Base-by-base conservation (phyloP, 1,140 invertebrate genomes). In the Orussus abietinus region DNA sequence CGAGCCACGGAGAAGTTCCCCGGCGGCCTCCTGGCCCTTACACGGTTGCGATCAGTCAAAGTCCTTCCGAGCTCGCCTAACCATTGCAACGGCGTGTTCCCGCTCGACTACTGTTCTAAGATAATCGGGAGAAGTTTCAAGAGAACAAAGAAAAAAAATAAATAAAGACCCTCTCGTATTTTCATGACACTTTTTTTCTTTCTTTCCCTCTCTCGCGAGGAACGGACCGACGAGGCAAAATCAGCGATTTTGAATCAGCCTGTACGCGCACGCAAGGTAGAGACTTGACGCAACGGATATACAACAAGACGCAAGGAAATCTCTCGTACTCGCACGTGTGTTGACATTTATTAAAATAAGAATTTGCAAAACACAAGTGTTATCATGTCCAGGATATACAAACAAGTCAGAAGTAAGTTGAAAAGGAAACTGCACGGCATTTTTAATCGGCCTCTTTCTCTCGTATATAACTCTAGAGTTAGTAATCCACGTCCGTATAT, bases 401-500 rank as follows among this genome's bases (percentile, higher is more conserved):
- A 29, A 25, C 22, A 25, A 25, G 22, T 25, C 6, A 25, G n/a
- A 25, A 25, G n/a, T 25, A 25, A 25, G 22, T 7, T 7, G n/a
- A 25, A n/a, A 25, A 25, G n/a, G 22, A 25, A 25, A 25, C n/a
- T n/a, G n/a, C n/a, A n/a, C n/a, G n/a, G n/a, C 39, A 33, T 19
- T 38, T 38, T 17, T 26, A 6, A 7, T 5, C 22, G 14, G 12
- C 13, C 15, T 5, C 17, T 30, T 18, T 29, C 4, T 32, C 38
- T 21, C 14, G 3, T 43, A 49, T 33, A 10, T 20, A 21, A 29
- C n/a, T 33, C 9, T 41, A 32, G 15, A 33, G 10, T 12, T 32
- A 32, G 3, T 56, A 56, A 54, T 49, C 49, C 52, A 54, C 49
- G 45, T 45, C 46, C 39, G 49, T 43, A 49, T 49, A 52, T 38